Base-by-base conservation (phyloP, 2,888 invertebrate genomes). In the Linnaemya vulpina region DNA sequence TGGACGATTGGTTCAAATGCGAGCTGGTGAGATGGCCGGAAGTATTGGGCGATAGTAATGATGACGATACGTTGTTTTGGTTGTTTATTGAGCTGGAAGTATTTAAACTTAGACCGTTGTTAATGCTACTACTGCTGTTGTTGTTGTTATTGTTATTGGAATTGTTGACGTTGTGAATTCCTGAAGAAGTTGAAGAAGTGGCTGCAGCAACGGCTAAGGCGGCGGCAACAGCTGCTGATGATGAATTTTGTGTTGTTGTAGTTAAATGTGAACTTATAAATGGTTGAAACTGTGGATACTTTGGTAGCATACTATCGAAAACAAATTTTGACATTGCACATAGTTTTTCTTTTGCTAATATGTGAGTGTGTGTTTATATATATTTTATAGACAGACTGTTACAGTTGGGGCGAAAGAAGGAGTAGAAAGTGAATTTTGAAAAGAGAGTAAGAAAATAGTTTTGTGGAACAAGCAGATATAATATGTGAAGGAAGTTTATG, bases 261-360 rank as follows among this genome's bases (percentile, higher is more conserved):
- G 91, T 91, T 90, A 93, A 91, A 91, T 93, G 93, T 90, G 92
- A 93, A 92, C 92, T 93, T 88, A 93, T 92, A 91, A 93, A 93
- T 91, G 93, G 93, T 93, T 95, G 95, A 93, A 95, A 95, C 93
- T 95, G 93, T 93, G 94, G 97, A 94, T 98, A 98, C 95, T 98
- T 98, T 91, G 97, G 97, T 94, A 98, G 96, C 97, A 98, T 97
- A 95, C 97, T 97, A 96, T 98, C 97, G 94, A 98, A 96, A 95
- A 97, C 97, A 95, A 97, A 98, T 96, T 97, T 98, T 95, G 97
- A 97, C 97, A 98, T 98, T 95, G 95, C 96, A 94, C 94, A 92
- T 92, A 91, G 89, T 89, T 91, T 90, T 89, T 90, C 88, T 76
- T 85, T 82, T 77, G 77, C 84, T 77, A 65, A 77, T 63, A 68